Percentiles rank a stretch among this genome's conserved stretches.
Conservation (phyloP, 2,888 invertebrate species). For the Biston stratarius region DNA sequence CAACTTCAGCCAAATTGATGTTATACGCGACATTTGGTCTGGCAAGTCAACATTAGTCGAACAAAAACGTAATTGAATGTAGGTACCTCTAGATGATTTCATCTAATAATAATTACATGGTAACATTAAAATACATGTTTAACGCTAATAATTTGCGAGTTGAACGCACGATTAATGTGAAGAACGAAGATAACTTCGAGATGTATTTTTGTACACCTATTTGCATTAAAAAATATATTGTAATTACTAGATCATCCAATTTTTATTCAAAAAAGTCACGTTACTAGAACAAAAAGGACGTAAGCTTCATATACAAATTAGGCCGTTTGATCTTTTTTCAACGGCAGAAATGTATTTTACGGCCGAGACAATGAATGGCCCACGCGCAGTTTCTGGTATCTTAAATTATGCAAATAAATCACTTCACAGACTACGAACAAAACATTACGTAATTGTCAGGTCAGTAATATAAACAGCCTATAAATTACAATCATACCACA, state of each 20-base stretch:
- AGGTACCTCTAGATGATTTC: slow-evolving; percentile 39
- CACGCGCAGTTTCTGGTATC: slow-evolving; percentile 35
- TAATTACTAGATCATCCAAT: slow-evolving; percentile 40
- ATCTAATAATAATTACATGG: slow-evolving; percentile 40
- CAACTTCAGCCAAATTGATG: slow-evolving; percentile 23
- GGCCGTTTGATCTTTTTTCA: slow-evolving; percentile 8
- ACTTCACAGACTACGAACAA: slow-evolving; percentile 27
- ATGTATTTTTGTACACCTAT: slow-evolving; percentile 53
- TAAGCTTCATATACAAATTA: slow-evolving; percentile 1
- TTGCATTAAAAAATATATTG: slow-evolving; percentile 50
- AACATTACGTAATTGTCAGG: slow-evolving; percentile 37
- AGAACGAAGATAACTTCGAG: slow-evolving; percentile 51
- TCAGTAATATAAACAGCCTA: slow-evolving; percentile 52
- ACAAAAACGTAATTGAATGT: slow-evolving; percentile 42
- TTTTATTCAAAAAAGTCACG: slow-evolving; percentile 28
- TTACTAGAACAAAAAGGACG: not conserved
- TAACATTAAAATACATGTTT: slow-evolving; percentile 35
- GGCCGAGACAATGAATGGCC: slow-evolving; percentile 39
- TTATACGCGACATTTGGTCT: slow-evolving; percentile 31
- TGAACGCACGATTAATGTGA: slow-evolving; percentile 65
- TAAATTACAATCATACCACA: slow-evolving; percentile 60
- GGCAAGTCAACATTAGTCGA: slow-evolving; percentile 11
- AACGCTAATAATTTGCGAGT: slow-evolving; percentile 51
- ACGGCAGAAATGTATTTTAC: slow-evolving; percentile 17
- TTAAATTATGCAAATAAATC: slow-evolving; percentile 32